Base-by-base conservation (phyloP, 2,888 invertebrate species). In the Achlya flavicornis region DNA sequence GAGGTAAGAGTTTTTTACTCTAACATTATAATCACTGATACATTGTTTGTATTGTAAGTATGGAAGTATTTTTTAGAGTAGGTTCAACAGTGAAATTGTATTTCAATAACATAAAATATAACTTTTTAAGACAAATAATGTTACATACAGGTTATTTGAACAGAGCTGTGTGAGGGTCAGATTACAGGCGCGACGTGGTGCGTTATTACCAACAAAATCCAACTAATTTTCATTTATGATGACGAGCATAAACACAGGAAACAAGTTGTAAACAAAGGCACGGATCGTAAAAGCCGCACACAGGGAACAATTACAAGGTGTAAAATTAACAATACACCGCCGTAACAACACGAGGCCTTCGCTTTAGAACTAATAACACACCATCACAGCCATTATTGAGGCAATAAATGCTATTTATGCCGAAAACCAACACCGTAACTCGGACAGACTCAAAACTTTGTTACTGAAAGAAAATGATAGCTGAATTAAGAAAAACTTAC, bases 251-350 rank as follows among this genome's bases (percentile, higher is more conserved):
- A 85, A 85, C 86, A 88, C 88, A 87, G 87, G 90, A 90, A 92
- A 90, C 89, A 85, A 88, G 74, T 87, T 89, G 88, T 91, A 93
- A 92, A 93, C 92, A 91, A 91, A 86, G 84, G 70, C 80, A 77
- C 77, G 77, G 81, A 78, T 87, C 83, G 79, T 87, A 83, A 88
- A 88, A 83, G 70, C 73, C 73, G 71, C 76, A 77, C 70, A 79
- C 72, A 67, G 73, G 71, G 72, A 78, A 76, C 76, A 74, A 80
- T 77, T 67, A 62, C 63, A 64, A 69, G 69, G 73, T 74, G 77
- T 79, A 70, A 76, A 73, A 80, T 78, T 74, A 77, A 76, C 78
- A 76, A 78, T 73, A 70, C 71, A 71, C 67, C 74, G 75, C 76
- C 69, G 65, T 72, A 71, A 77, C 69, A 74, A 77, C 73, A 78